Conservation (phyloP, 2,888 invertebrate species). For the Callosobruchus maculatus region DNA sequence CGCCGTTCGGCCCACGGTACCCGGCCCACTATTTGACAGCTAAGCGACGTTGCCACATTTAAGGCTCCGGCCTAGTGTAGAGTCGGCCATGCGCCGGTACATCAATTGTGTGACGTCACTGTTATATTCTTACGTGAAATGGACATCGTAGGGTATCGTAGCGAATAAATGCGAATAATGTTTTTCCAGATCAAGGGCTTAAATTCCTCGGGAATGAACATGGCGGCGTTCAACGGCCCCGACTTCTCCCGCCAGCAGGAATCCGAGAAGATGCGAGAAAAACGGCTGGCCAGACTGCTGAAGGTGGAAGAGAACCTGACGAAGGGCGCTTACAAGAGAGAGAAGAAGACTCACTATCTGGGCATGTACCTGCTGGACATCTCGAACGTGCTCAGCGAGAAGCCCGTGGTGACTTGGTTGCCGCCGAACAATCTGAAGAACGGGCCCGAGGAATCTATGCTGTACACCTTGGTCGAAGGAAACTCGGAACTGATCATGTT, state of each 20-base stretch:
- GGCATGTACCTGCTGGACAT: conserved; percentile 86
- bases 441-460: conserved; percentile 80
- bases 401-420: conserved; percentile 67
- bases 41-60: too few species aligned
- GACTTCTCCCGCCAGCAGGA: conserved; percentile 60
- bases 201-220: conserved; percentile 45
- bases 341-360: conserved; percentile 47
- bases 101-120: too few species aligned
- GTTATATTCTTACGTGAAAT: too few species aligned
- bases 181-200: conserved; percentile 26
- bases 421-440: conserved; percentile 57
- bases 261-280: conserved; percentile 59
- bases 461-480: conserved; percentile 85
- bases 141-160: too few species aligned
- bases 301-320: conserved; percentile 29
- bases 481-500: conserved; percentile 92
- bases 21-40: too few species aligned
- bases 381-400: conserved; percentile 62
- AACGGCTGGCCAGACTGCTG: conserved; percentile 29
- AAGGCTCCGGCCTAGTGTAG: too few species aligned
- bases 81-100: too few species aligned
- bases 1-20: too few species aligned
- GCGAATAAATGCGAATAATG: too few species aligned
- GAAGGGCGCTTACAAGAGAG: conserved; percentile 31
- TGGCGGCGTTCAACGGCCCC: conserved; percentile 59